phyloP scores from a whole-genome alignment of 2,113 vertebrate species.

The Nerophis ophidion region DNA sequence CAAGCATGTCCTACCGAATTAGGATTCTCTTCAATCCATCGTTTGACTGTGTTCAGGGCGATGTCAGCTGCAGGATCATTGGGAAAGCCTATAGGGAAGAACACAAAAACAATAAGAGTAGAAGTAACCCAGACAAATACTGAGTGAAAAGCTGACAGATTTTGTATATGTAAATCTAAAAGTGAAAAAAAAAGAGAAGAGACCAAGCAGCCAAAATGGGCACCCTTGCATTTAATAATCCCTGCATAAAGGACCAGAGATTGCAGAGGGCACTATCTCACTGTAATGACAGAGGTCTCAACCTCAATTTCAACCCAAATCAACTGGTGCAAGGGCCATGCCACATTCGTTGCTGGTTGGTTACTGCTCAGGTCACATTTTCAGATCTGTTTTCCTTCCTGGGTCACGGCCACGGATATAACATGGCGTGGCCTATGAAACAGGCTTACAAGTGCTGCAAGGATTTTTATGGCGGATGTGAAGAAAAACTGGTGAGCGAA shows the following conservation, averaged over 20 bases:
- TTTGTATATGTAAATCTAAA: not conserved
- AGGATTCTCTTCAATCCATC: constrained; percentile 84
- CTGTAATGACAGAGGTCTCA: constrained; percentile 43
- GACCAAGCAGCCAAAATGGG: constrained; percentile 9
- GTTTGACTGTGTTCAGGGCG: constrained; percentile 84
- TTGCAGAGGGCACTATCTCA: constrained; percentile 19
- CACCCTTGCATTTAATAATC: constrained; percentile 26
- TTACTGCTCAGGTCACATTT: constrained; percentile 45
- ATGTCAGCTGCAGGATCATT: constrained; percentile 91
- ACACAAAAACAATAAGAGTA: constrained; percentile 39
- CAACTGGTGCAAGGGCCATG: constrained; percentile 37
- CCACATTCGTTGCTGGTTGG: constrained; percentile 25
- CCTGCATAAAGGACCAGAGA: constrained; percentile 17
- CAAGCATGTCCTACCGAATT: constrained; percentile 77
- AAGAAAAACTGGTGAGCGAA: constrained; percentile 24
- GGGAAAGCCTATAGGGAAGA: constrained; percentile 83
- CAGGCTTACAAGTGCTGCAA: constrained; percentile 32
- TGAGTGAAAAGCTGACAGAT: constrained; percentile 26
- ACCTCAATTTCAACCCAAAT: constrained; percentile 62
- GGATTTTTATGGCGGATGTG: constrained; percentile 28
- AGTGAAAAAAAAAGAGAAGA: not conserved
- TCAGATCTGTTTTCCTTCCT: constrained; percentile 42
- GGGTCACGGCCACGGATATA: constrained; percentile 35
- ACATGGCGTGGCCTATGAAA: constrained; percentile 46
- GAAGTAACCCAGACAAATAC: constrained; percentile 27